These are phyloP conservation scores for Adoxophyes honmai DNA, from an alignment of 1,140 invertebrate species.

Conservation along the genomic window DNA sequence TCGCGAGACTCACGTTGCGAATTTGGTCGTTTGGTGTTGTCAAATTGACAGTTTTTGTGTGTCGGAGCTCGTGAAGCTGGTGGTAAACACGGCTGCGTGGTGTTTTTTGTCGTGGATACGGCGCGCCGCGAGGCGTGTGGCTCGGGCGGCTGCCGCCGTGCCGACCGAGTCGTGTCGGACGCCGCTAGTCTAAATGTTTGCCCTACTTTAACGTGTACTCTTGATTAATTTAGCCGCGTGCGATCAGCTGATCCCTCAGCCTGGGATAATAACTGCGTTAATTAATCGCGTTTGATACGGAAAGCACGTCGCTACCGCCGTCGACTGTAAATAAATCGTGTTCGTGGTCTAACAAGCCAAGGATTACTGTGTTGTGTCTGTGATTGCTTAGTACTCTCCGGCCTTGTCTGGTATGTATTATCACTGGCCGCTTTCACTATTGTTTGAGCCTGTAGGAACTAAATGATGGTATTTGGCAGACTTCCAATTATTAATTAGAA, in stretches of 20 bases:
- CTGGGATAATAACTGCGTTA: conserved; percentile 20
- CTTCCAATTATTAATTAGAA: conserved; percentile 43
- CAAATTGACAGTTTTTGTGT: conserved; percentile 57
- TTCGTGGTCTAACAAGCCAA: background rate
- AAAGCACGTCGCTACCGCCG: background rate
- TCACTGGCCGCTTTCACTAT: conserved; percentile 15
- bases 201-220: conserved; percentile 67
- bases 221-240: conserved; percentile 70
- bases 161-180: conserved; percentile 16
- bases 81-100: conserved; percentile 29
- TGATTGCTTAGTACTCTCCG: background rate
- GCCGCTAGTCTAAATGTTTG: conserved; percentile 62
- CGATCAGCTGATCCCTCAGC: conserved; percentile 66
- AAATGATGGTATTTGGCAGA: conserved; percentile 35
- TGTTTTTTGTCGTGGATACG: conserved; percentile 35
- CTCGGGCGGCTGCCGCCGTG: conserved; percentile 20
- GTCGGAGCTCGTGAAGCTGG: conserved; percentile 37
- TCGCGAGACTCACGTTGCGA: conserved; percentile 38
- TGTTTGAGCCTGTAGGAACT: conserved; percentile 14
- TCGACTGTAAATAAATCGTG: conserved; percentile 3
- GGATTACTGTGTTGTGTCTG: conserved; percentile 5
- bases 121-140: conserved; percentile 41
- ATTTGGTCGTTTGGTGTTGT: conserved; percentile 43
- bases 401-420: conserved; percentile 1
- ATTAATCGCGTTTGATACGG: conserved; percentile 11